These are phyloP conservation scores for Ochotona curzoniae DNA, from an alignment of 2,113 vertebrate species.

Conservation along the genomic window DNA sequence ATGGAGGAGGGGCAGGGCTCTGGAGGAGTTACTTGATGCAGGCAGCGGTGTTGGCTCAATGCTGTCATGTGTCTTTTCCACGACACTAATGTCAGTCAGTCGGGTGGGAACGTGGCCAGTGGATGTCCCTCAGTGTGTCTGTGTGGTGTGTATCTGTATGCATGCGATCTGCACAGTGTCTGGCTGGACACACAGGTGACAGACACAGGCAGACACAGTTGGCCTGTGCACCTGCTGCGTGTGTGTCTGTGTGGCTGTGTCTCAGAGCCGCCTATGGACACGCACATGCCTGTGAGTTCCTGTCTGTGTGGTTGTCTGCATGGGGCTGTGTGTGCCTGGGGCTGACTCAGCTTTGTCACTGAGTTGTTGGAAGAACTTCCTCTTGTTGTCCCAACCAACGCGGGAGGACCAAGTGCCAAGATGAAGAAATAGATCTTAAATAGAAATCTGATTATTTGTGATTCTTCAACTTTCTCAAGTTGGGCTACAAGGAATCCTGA, in stretches of 20 bases:
- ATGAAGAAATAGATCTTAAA: background rate
- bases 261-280: too few relatives aligned
- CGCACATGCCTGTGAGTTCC: background rate
- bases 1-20: too few relatives aligned
- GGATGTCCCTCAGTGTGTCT: fast-evolving
- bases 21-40: background rate
- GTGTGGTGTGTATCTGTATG: too few relatives aligned
- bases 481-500: background rate
- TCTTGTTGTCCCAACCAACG: background rate
- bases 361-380: background rate
- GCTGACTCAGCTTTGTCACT: background rate
- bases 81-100: background rate
- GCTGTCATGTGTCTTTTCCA: background rate
- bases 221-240: too few relatives aligned
- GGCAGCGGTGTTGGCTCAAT: background rate
- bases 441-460: background rate
- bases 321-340: fast-evolving
- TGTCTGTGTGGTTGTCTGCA: background rate
- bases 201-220: too few relatives aligned
- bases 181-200: too few relatives aligned
- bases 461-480: background rate
- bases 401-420: background rate
- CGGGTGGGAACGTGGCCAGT: background rate
- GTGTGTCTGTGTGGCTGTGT: background rate
- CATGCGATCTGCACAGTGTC: too few relatives aligned